phyloP scores from a whole-genome alignment of 2,113 vertebrate species.

The Pseudopipra pipra region DNA sequence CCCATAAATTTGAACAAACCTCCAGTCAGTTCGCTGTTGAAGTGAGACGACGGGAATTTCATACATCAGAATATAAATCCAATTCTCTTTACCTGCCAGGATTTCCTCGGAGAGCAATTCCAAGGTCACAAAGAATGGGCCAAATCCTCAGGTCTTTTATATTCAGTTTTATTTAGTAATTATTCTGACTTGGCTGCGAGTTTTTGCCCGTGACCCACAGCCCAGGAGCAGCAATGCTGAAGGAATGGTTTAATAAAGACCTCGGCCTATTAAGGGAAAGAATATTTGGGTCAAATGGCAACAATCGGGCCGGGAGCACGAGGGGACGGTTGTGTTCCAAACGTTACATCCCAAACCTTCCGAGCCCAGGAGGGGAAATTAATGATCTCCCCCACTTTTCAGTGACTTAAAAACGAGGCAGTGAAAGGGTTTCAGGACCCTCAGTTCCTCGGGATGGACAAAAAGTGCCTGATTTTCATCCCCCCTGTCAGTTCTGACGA shows the following conservation, averaged over 20 bases:
- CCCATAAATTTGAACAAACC: background rate
- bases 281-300: background rate
- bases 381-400: constrained; percentile 36
- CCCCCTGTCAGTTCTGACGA: constrained; percentile 44
- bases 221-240: background rate
- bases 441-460: background rate
- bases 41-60: background rate
- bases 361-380: background rate
- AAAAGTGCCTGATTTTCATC: constrained; percentile 54
- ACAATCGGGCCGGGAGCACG: background rate
- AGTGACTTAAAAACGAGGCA: constrained; percentile 37
- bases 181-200: background rate
- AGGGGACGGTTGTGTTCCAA: background rate
- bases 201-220: background rate
- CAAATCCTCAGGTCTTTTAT: background rate
- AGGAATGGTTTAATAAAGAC: constrained; percentile 20
- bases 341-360: background rate
- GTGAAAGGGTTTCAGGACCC: constrained; percentile 33
- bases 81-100: constrained; percentile 11
- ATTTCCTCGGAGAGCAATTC: constrained; percentile 40
- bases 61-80: constrained; percentile 52
- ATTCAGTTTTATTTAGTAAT: constrained; percentile 23
- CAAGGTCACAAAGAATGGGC: background rate
- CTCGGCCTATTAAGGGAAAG: background rate
- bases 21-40: background rate